Evolutionary conservation across 2,797 vertebrate species (phyloP).

Genomic region (Sciurus carolinensis): DNA sequence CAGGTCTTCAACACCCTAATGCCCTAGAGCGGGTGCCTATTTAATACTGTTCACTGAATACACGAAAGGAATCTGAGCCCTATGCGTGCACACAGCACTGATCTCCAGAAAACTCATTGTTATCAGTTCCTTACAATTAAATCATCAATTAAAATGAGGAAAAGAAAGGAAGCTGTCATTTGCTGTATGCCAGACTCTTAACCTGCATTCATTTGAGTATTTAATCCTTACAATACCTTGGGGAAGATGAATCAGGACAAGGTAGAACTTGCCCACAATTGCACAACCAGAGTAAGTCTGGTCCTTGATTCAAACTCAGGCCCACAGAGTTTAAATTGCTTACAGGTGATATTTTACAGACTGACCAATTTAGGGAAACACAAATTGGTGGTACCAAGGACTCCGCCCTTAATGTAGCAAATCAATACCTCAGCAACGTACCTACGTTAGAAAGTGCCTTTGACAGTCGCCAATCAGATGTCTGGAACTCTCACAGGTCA

Average conservation of each 20-base stretch:
- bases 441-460: background rate
- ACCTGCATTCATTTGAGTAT: background rate
- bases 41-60: background rate
- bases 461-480: background rate
- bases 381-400: background rate
- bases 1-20: background rate
- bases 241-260: background rate
- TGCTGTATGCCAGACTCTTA: background rate
- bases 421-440: background rate
- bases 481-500: background rate
- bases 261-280: background rate
- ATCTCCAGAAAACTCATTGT: slow-evolving; percentile 34
- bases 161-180: slow-evolving; percentile 11
- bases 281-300: background rate
- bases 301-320: background rate
- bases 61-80: background rate
- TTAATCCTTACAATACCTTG: background rate
- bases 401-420: background rate
- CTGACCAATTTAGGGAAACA: background rate
- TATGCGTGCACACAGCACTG: background rate
- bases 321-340: background rate
- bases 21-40: background rate
- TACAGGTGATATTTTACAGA: background rate
- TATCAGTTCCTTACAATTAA: background rate
- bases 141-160: background rate